phyloP scores from a whole-genome alignment of 2,797 vertebrate genomes.

The Perdix hodgsoniae region DNA sequence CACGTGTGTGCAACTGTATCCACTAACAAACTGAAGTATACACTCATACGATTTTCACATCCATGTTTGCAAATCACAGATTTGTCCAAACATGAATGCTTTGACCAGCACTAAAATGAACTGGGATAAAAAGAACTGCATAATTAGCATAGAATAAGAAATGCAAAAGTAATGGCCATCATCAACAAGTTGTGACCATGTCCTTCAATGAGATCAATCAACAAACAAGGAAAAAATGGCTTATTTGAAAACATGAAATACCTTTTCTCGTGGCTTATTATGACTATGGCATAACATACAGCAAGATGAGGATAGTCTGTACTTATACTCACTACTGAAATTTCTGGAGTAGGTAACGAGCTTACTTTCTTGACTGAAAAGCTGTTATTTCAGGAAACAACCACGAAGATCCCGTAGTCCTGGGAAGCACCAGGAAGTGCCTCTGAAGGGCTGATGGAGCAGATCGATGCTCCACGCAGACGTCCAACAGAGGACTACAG shows the following conservation, averaged over 20 bases:
- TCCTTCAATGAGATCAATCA: background rate
- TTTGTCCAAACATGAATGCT: background rate
- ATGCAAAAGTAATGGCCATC: background rate
- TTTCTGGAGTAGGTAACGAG: background rate
- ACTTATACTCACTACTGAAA: background rate
- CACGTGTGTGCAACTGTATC: background rate
- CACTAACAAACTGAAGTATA: background rate
- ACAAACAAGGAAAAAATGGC: background rate
- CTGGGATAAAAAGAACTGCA: background rate
- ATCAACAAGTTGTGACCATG: background rate
- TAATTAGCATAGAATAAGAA: background rate
- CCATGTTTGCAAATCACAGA: background rate
- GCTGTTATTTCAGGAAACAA: background rate
- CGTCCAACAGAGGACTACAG: background rate
- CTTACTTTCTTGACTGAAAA: background rate
- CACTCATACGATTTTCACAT: background rate
- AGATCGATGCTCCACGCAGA: background rate
- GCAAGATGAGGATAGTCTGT: background rate
- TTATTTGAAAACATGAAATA: background rate
- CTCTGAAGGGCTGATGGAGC: accelerated
- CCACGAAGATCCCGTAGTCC: background rate
- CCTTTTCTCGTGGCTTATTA: background rate
- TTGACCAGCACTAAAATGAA: background rate
- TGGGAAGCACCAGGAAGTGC: background rate
- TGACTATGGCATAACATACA: background rate